Conservation (phyloP, 2,113 vertebrate genomes). For the Scomber scombrus region DNA sequence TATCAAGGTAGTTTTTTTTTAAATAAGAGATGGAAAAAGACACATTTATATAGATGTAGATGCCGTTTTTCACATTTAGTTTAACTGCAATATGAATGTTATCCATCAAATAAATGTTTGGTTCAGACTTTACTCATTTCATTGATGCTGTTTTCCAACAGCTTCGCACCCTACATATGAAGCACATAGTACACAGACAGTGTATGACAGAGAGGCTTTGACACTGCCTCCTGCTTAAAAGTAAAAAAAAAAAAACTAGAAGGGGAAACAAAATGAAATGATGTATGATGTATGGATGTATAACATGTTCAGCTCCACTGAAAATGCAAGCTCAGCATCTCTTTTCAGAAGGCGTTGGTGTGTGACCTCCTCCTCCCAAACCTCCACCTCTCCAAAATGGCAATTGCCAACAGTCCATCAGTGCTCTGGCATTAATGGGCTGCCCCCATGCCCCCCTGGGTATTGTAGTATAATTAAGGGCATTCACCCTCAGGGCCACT, state of each 20-base stretch:
- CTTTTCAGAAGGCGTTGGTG: constrained; percentile 34
- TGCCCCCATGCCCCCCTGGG: constrained; percentile 48
- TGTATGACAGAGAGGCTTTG: neutral
- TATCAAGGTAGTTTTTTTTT: too few species aligned
- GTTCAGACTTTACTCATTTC: too few species aligned
- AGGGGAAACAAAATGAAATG: too few species aligned
- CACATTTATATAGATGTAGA: too few species aligned
- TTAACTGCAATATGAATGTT: too few species aligned
- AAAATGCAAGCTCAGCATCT: constrained; percentile 57
- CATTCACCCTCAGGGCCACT: constrained; percentile 59
- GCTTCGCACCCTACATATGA: neutral
- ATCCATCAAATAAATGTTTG: too few species aligned
- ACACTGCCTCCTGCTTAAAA: too few species aligned
- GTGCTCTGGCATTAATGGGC: constrained; percentile 64
- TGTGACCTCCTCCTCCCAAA: constrained; percentile 43
- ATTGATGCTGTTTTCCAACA: neutral
- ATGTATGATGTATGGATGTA: too few species aligned
- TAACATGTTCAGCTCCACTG: neutral
- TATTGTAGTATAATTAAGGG: constrained; percentile 76
- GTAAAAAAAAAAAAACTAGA: too few species aligned
- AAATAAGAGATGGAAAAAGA: too few species aligned
- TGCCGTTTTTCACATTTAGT: too few species aligned
- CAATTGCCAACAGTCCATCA: constrained; percentile 74
- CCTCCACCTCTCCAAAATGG: constrained; percentile 37
- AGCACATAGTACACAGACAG: neutral